Conservation (phyloP, 2,113 vertebrate species). For the Cavia porcellus region DNA sequence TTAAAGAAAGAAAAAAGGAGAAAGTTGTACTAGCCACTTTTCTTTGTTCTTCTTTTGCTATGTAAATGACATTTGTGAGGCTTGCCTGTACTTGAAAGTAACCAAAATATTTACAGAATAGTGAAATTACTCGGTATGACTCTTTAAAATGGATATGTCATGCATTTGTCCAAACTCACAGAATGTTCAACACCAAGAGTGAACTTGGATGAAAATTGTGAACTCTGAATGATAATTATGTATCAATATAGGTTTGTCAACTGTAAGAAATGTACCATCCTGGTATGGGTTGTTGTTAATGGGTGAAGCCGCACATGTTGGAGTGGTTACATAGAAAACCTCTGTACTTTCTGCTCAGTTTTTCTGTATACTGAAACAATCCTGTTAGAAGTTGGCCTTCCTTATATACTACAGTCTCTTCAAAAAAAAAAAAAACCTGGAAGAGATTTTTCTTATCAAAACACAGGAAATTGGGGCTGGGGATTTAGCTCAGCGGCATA, state of each 20-base stretch:
- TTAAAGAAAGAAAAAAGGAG: neutral
- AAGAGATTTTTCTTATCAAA: neutral
- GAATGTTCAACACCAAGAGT: no score
- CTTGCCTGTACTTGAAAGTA: conserved; percentile 58
- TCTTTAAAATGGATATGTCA: neutral
- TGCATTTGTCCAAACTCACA: neutral
- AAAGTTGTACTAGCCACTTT: neutral
- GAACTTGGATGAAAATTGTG: neutral
- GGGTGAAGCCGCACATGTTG: rapidly evolving
- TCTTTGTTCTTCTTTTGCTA: conserved; percentile 60
- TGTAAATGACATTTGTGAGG: neutral
- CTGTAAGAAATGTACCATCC: neutral
- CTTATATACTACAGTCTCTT: neutral
- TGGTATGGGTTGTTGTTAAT: rapidly evolving
- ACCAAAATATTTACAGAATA: neutral
- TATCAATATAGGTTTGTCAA: no score
- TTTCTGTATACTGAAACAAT: neutral
- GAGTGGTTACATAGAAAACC: rapidly evolving
- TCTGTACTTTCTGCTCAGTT: neutral
- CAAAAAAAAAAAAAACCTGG: neutral
- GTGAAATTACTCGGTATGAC: neutral
- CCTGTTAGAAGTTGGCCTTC: neutral
- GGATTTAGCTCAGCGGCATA: no score
- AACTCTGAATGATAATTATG: neutral
- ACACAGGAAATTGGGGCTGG: no score